Conservation (phyloP, 2,797 vertebrate genomes). For the Spea hammondii region DNA sequence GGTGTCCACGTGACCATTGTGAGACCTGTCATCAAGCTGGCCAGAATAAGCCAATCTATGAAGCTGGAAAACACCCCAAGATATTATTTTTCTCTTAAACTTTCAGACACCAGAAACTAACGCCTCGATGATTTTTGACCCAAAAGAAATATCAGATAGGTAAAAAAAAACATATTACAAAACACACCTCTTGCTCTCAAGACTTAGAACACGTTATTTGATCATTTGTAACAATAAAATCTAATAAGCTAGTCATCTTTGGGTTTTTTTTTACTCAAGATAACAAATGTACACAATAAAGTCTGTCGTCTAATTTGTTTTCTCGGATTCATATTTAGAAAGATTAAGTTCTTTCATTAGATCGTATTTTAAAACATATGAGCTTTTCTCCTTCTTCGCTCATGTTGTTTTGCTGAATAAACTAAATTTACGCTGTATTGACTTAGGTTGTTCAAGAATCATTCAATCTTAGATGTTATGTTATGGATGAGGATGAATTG, state of each 20-base stretch:
- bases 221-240: conserved; percentile 51
- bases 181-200: conserved; percentile 2
- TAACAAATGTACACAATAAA: conserved; percentile 48
- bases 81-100: too few relatives aligned
- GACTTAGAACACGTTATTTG: conserved; percentile 39
- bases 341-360: conserved; percentile 49
- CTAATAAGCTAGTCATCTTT: conserved; percentile 30
- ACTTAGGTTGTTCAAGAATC: conserved; percentile 42
- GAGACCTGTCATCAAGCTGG: too few relatives aligned
- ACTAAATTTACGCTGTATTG: conserved; percentile 43
- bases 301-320: conserved; percentile 29
- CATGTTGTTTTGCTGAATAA: conserved; percentile 33
- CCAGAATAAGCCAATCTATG: too few relatives aligned
- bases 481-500: conserved; percentile 41
- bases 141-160: too few relatives aligned
- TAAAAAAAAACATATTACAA: too few relatives aligned
- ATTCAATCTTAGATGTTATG: conserved; percentile 28
- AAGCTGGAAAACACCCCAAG: too few relatives aligned
- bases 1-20: too few relatives aligned
- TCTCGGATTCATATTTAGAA: conserved; percentile 22
- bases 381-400: conserved; percentile 14
- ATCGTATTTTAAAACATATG: conserved; percentile 18
- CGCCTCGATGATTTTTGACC: too few relatives aligned
- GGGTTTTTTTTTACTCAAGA: conserved; percentile 20
- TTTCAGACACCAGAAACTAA: too few relatives aligned